Percentiles rank a stretch among this genome's conserved stretches.
These are phyloP conservation scores for Cygnus buccinator DNA, from an alignment of 2,113 vertebrate species.

Conservation along the genomic window DNA sequence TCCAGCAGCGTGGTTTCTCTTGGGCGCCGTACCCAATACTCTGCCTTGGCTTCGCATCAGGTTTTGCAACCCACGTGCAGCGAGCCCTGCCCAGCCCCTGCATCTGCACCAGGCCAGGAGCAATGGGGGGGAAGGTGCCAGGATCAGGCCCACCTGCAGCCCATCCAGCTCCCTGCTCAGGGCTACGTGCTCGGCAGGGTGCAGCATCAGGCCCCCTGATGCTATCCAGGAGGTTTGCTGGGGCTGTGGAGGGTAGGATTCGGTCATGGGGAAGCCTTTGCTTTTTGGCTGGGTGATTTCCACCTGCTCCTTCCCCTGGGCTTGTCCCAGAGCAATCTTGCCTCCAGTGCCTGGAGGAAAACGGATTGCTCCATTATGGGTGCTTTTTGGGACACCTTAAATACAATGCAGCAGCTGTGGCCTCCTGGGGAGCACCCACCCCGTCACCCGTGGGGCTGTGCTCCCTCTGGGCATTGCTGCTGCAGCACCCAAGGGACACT, in stretches of 20 bases:
- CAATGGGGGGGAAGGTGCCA: too few relatives aligned
- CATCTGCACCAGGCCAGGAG: too few relatives aligned
- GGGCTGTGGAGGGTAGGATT: neutral
- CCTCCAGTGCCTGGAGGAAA: neutral
- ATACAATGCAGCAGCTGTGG: neutral
- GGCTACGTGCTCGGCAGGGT: neutral
- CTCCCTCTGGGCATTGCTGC: neutral
- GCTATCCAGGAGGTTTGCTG: too few relatives aligned
- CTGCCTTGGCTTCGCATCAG: neutral
- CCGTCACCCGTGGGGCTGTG: neutral
- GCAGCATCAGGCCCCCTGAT: too few relatives aligned
- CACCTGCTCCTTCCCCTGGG: neutral
- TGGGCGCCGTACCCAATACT: too few relatives aligned
- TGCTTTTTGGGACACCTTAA: neutral
- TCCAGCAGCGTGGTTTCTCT: accelerated
- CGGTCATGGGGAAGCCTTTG: accelerated
- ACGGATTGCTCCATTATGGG: constrained; percentile 28
- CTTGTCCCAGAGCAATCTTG: neutral
- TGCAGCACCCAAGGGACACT: neutral
- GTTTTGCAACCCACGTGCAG: neutral
- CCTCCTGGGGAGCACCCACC: neutral
- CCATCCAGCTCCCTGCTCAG: too few relatives aligned
- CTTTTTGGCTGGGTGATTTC: neutral
- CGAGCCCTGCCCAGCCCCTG: accelerated
- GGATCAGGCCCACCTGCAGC: too few relatives aligned